Evolutionary conservation across 2,797 vertebrate species (phyloP), one percentile per base, ranked within the genome.

Genomic region (Phaenicophaeus curvirostris): DNA sequence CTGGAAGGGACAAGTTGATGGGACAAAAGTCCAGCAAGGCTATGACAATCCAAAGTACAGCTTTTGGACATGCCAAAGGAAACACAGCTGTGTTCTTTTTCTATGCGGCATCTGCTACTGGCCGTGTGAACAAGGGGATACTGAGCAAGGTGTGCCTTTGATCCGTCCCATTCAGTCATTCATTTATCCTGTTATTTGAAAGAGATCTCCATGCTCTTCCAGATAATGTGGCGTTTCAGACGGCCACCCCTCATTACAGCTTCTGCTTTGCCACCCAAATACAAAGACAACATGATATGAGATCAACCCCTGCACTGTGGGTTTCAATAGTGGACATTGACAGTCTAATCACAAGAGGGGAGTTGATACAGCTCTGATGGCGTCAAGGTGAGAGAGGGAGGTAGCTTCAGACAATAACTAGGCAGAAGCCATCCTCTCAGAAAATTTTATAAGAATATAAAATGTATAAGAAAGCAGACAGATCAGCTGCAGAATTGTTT

Each of bases 381-480:
- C 39, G 39, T 35, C 74, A 63, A 51, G 35, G 68, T 54, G 89
- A 89, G 76, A 85, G 66, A 75, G 5, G 23, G 24, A 89, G 66
- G 63, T 55, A 82, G 25, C 80, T 71, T 92, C 93, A 94, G 75
- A 89, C 71, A n/a, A n/a, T n/a, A 67, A 80, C 6, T 37, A 31
- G 50, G 24, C 68, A 89, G 79, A 88, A 94, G 71, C 67, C 84
- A 68, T 85, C 54, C 39, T 73, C 31, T 62, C 67, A 85, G 77
- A 66, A 91, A 69, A 85, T 41, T 88, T 81, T 50, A 10, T 59
- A 88, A 89, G 33, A 8, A 23, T n/a, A n/a, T n/a, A n/a, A n/a
- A n/a, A n/a, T n/a, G n/a, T n/a, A n/a, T n/a, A n/a, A 93, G 73
- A 82, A 88, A 92, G 84, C 50, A 81, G 51, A 81, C 44, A 69